These are phyloP conservation scores for Pterostichus niger DNA, from an alignment of 2,888 invertebrate genomes.

Conservation along the genomic window DNA sequence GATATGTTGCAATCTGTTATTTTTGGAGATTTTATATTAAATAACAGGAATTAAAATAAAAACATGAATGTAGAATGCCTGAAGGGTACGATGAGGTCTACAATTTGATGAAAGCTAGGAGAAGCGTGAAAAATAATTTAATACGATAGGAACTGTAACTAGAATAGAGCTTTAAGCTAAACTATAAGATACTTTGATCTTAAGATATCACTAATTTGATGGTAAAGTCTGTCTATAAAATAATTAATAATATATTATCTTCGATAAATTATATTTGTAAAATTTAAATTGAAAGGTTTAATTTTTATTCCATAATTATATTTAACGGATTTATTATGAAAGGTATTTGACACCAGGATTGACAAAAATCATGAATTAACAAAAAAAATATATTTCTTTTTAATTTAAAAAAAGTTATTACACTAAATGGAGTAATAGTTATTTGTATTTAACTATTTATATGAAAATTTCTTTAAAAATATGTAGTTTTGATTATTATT, in stretches of 20 bases:
- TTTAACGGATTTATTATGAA: background rate
- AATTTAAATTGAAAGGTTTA: background rate
- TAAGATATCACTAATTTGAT: background rate
- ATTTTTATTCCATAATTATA: background rate
- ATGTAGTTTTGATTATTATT: too few species aligned
- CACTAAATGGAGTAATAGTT: too few species aligned
- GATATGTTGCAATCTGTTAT: slow-evolving; percentile 20
- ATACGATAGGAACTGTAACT: slow-evolving; percentile 7
- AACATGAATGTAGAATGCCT: background rate
- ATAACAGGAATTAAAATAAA: slow-evolving; percentile 34
- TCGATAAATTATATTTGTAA: background rate
- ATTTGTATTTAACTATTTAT: too few species aligned
- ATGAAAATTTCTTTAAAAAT: too few species aligned
- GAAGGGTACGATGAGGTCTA: background rate
- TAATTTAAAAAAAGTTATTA: too few species aligned
- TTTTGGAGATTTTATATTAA: slow-evolving; percentile 19
- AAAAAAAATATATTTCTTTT: too few species aligned
- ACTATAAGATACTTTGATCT: slow-evolving; percentile 7
- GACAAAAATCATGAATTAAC: too few species aligned
- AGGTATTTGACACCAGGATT: too few species aligned
- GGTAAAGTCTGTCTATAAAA: background rate
- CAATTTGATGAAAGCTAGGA: slow-evolving; percentile 28
- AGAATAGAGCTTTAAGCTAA: slow-evolving; percentile 20
- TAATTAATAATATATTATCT: background rate
- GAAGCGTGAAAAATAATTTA: slow-evolving; percentile 38